Evolutionary conservation across 2,888 invertebrate genomes (phyloP), one percentile per base, ranked within the genome.

Genomic region (Pelosia muscerda): DNA sequence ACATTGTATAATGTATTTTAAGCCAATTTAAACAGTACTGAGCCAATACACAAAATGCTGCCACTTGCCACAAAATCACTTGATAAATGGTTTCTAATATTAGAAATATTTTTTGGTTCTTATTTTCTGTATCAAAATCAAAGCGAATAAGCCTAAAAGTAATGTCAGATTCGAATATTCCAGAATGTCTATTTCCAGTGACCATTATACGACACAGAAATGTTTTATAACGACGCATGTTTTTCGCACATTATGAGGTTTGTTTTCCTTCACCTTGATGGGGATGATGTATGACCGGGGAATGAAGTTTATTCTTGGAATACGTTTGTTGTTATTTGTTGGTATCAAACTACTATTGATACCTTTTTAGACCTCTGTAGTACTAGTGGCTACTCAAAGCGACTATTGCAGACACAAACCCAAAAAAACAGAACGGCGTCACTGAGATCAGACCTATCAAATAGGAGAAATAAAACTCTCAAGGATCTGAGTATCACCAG

Each of bases 141-240:
- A 15, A 57, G 38, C 9, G 54, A 72, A 66, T 55, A 55, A 22
- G 31, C 62, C 28, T 72, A 69, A 66, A 73, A 42, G 57, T 25
- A 65, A 42, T n/a, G 26, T 60, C 49, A 28, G 69, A 54, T 62
- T 68, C 15, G n/a, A 60, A 26, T 56, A 67, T 67, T 68, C 56
- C 22, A 15, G 54, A 60, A 60, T 56, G 68, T 60, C 65, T 67
- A 70, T 75, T 74, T 68, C 60, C 25, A 28, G 68, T 56, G 59
- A 57, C 63, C 64, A 57, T 61, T 71, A 53, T 68, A 65, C 67
- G 55, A 22, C 63, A 54, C 63, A 15, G 34, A 23, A 60, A 59
- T 68, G 61, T 34, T 65, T 68, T 70, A 68, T 63, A 70, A 66
- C 53, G 34, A 49, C 63, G 68, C 42, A 68, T 71, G 66, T 69